Percentiles rank a stretch among this genome's conserved stretches.
phyloP scores from a whole-genome alignment of 2,113 vertebrate species.

The Xerus inauris region DNA sequence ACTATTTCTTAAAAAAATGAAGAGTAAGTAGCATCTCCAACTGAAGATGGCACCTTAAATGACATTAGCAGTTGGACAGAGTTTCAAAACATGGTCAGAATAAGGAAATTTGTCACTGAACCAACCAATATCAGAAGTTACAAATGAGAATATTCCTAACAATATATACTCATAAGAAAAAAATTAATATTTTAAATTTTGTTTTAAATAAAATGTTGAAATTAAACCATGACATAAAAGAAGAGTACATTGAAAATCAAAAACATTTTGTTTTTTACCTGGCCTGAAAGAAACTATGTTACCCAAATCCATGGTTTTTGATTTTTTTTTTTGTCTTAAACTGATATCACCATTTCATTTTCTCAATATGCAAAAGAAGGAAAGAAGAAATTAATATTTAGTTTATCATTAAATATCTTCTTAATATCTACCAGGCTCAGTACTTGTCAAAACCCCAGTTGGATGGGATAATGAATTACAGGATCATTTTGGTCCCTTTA shows the following conservation, averaged over 20 bases:
- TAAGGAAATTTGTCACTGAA: background rate
- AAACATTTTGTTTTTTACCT: background rate
- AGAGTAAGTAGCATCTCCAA: background rate
- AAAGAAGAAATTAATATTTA: constrained; percentile 33
- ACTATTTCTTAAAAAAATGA: background rate
- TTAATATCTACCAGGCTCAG: background rate
- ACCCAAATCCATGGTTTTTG: background rate
- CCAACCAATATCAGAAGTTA: background rate
- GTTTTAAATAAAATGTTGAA: background rate
- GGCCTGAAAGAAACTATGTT: background rate
- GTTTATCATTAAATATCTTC: background rate
- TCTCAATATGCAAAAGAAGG: background rate
- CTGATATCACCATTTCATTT: background rate
- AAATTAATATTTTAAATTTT: background rate
- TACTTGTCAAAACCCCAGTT: constrained; percentile 20
- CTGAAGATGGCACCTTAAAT: background rate
- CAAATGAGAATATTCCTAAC: background rate
- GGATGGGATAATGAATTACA: constrained; percentile 35
- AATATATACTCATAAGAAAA: background rate
- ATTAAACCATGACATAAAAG: background rate
- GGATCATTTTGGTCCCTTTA: background rate
- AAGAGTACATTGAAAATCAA: background rate
- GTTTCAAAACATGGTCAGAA: background rate
- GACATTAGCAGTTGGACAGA: background rate
- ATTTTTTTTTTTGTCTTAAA: constrained; percentile 12